phyloP scores from a whole-genome alignment of 1,140 invertebrate species.

The Portunus trituberculatus region DNA sequence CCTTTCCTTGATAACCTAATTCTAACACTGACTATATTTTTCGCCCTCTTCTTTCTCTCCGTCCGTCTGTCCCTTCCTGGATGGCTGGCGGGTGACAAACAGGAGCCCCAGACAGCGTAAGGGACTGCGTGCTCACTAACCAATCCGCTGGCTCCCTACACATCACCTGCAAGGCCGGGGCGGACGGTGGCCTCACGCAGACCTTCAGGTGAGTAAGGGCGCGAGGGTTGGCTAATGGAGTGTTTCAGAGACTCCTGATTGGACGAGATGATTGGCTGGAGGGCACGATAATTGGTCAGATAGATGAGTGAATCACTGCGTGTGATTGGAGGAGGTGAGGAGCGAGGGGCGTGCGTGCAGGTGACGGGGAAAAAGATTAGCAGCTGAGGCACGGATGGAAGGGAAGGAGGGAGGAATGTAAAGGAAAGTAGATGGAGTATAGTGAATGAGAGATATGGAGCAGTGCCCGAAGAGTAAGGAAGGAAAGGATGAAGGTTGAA shows the following conservation, averaged over 20 bases:
- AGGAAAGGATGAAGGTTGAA: too few species aligned
- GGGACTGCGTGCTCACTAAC: constrained; percentile 78
- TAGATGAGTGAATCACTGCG: background rate
- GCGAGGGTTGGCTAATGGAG: background rate
- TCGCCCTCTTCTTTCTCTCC: background rate
- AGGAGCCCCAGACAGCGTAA: constrained; percentile 79
- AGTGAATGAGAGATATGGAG: background rate
- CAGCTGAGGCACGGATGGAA: too few species aligned
- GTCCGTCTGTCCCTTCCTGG: background rate
- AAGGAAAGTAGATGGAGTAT: background rate
- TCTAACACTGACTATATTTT: too few species aligned
- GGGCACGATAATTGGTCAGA: background rate
- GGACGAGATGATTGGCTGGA: background rate
- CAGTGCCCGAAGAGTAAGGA: too few species aligned
- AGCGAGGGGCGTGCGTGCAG: too few species aligned
- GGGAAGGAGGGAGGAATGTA: background rate
- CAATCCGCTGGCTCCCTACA: constrained; percentile 78
- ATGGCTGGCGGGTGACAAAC: background rate
- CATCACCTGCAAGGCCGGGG: constrained; percentile 79
- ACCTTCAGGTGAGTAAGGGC: constrained; percentile 78
- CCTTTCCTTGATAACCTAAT: too few species aligned
- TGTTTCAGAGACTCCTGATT: background rate
- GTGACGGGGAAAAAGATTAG: too few species aligned
- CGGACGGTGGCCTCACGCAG: constrained; percentile 79
- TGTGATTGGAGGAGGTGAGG: too few species aligned